Percentiles rank a stretch among this genome's conserved stretches.
Evolutionary conservation across 2,888 invertebrate species (phyloP).

Genomic region (Galerucella nymphaeae): DNA sequence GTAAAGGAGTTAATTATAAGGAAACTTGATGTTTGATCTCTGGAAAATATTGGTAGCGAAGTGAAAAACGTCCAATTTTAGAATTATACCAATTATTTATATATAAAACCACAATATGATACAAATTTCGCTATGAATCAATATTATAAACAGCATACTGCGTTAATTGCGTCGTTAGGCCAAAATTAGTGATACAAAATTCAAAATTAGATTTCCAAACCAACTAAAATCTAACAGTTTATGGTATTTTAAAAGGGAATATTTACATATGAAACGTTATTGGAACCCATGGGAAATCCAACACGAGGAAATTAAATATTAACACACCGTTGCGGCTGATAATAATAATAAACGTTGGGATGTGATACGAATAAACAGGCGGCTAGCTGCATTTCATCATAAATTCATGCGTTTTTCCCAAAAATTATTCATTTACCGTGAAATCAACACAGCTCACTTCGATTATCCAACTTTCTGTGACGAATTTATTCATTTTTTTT

Average conservation of each 20-base stretch:
- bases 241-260: conserved; percentile 19
- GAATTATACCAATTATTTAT: too few relatives aligned
- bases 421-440: conserved; percentile 26
- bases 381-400: conserved; percentile 34
- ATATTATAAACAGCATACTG: conserved; percentile 1
- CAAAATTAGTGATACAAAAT: conserved; percentile 14
- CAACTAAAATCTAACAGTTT: conserved; percentile 15
- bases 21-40: too few relatives aligned
- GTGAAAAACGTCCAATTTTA: too few relatives aligned
- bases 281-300: conserved; percentile 54
- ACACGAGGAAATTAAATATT: conserved; percentile 58
- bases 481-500: too few relatives aligned
- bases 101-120: not conserved
- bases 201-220: conserved; percentile 3
- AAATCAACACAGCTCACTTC: too few relatives aligned
- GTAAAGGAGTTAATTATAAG: too few relatives aligned
- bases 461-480: too few relatives aligned
- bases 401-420: conserved; percentile 32
- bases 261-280: conserved; percentile 56
- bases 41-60: too few relatives aligned
- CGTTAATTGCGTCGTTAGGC: conserved; percentile 7
- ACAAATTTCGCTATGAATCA: not conserved
- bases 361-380: conserved; percentile 39
- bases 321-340: conserved; percentile 57
- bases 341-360: conserved; percentile 45